phyloP scores from a whole-genome alignment of 2,113 vertebrate species.

The Phasianus colchicus region DNA sequence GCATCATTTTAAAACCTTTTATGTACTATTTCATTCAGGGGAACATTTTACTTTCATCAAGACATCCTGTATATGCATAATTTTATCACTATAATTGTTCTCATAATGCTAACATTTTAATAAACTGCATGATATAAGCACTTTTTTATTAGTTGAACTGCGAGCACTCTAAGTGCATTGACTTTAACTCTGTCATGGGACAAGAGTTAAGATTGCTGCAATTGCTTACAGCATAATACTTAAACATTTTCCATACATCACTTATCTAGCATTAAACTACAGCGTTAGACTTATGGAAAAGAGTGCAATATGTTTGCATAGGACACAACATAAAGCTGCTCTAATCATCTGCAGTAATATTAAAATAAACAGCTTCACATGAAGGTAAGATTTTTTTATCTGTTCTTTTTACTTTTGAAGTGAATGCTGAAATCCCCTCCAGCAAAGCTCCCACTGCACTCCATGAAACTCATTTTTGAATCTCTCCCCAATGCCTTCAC shows the following conservation, averaged over 20 bases:
- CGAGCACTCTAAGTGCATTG: not conserved
- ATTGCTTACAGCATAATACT: not conserved
- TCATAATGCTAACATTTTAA: not conserved
- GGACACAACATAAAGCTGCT: not conserved
- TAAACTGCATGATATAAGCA: not conserved
- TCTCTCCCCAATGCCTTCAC: not conserved
- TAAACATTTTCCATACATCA: not conserved
- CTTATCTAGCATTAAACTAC: not conserved
- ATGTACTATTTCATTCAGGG: not conserved
- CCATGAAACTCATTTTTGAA: not conserved
- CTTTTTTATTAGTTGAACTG: not conserved
- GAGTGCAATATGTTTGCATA: not conserved
- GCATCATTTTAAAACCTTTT: not conserved
- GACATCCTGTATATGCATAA: not conserved
- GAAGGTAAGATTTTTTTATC: not conserved
- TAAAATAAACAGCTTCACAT: not conserved
- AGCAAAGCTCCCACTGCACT: not conserved
- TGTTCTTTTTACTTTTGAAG: not conserved
- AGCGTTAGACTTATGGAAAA: not conserved
- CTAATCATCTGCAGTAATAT: not conserved
- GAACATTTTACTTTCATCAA: not conserved
- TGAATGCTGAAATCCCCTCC: not conserved
- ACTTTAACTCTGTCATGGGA: not conserved
- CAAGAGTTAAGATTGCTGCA: not conserved
- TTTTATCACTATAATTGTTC: conserved; percentile 6